Conservation (phyloP, 2,797 vertebrate species). For the Syngnathus acus region DNA sequence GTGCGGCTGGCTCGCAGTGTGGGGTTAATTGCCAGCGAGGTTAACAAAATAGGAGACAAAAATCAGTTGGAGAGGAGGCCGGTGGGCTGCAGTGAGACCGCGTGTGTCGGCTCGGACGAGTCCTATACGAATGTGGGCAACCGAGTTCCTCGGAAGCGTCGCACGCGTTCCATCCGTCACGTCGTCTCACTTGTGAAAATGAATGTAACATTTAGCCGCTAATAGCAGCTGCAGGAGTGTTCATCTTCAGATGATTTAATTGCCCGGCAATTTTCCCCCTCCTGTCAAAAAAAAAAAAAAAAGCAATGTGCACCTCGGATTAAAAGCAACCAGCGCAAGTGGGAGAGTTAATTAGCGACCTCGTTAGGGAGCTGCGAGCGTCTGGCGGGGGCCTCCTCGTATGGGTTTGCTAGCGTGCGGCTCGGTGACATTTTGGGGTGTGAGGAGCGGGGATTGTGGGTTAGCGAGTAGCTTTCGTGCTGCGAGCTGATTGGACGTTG, state of each 20-base stretch:
- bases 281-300: constrained; percentile 68
- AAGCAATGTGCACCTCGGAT: constrained; percentile 70
- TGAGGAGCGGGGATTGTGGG: not conserved
- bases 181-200: constrained; percentile 52
- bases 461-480: constrained; percentile 8
- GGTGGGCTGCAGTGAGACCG: constrained; percentile 30
- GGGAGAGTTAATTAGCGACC: constrained; percentile 80
- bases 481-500: constrained; percentile 14
- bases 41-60: constrained; percentile 76
- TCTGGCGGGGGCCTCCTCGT: constrained; percentile 50
- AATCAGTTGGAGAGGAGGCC: constrained; percentile 60
- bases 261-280: constrained; percentile 72
- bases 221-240: constrained; percentile 73
- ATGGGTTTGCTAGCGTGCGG: constrained; percentile 11
- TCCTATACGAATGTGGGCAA: constrained; percentile 1
- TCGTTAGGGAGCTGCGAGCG: constrained; percentile 77
- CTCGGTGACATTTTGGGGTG: constrained; percentile 11
- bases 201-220: constrained; percentile 73
- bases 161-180: constrained; percentile 26
- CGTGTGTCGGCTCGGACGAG: constrained; percentile 1
- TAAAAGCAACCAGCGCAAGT: constrained; percentile 66
- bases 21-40: constrained; percentile 72
- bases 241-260: constrained; percentile 78
- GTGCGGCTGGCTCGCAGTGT: constrained; percentile 52
- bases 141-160: not conserved